A percentile compares a stretch with the other conserved stretches of the same genome.
These are phyloP conservation scores for Xyliphius kryptos DNA, from an alignment of 2,113 vertebrate species.

Conservation along the genomic window DNA sequence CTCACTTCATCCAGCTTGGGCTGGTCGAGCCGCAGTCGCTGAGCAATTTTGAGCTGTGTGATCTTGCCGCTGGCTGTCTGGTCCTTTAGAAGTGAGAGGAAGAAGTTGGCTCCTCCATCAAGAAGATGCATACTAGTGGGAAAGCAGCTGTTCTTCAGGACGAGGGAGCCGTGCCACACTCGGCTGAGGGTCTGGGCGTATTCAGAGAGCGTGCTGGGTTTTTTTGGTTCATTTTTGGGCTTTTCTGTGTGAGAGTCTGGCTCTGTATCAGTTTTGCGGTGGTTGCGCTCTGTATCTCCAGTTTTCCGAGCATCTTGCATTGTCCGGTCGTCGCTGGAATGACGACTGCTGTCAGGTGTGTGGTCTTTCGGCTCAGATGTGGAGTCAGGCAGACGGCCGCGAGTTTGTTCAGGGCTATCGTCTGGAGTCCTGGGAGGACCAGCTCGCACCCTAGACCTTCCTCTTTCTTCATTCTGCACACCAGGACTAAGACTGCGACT, in stretches of 20 bases:
- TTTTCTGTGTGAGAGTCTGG: conserved; percentile 59
- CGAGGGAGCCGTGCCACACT: conserved; percentile 88
- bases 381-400: conserved; percentile 75
- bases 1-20: conserved; percentile 93
- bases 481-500: conserved; percentile 72
- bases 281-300: conserved; percentile 74
- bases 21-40: conserved; percentile 92
- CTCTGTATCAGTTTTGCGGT: conserved; percentile 68
- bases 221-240: conserved; percentile 66
- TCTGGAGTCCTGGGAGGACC: conserved; percentile 65
- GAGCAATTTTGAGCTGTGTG: conserved; percentile 92
- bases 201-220: conserved; percentile 76
- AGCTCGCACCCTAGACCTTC: conserved; percentile 66
- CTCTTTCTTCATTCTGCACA: conserved; percentile 72
- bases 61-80: conserved; percentile 63
- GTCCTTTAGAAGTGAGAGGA: conserved; percentile 77
- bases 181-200: conserved; percentile 81
- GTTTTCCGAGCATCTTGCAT: conserved; percentile 56
- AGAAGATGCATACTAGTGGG: conserved; percentile 90
- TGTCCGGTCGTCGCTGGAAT: conserved; percentile 28
- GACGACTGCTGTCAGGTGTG: conserved; percentile 62
- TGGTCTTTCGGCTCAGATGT: conserved; percentile 72
- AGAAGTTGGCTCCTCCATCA: conserved; percentile 82
- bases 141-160: conserved; percentile 97
- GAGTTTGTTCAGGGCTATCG: conserved; percentile 76